Evolutionary conservation across 2,888 invertebrate genomes (phyloP).

Genomic region (Epicampocera succincta): DNA sequence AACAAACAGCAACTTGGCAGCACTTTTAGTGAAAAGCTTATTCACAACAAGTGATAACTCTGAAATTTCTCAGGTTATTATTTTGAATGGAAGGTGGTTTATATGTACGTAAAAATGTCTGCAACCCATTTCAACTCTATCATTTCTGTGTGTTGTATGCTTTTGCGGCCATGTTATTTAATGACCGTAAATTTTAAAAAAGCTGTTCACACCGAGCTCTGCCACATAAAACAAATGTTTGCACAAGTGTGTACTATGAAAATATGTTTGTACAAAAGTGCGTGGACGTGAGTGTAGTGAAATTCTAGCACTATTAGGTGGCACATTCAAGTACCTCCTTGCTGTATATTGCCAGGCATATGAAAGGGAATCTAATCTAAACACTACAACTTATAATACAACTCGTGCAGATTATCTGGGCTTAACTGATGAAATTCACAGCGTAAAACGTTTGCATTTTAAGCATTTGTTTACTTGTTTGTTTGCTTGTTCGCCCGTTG

Average conservation of each 20-base stretch:
- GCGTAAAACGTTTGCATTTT: constrained; percentile 5
- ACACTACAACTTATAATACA: not conserved
- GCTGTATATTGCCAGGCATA: constrained; percentile 30
- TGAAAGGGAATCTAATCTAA: constrained; percentile 17
- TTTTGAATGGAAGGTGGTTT: constrained; percentile 1
- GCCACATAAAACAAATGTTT: constrained; percentile 13
- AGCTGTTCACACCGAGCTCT: constrained; percentile 40
- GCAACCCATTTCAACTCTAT: constrained; percentile 3
- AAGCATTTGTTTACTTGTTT: not conserved
- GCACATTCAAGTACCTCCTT: constrained; percentile 52
- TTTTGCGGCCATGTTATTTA: constrained; percentile 48
- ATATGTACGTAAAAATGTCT: not conserved
- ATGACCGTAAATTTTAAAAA: constrained; percentile 64
- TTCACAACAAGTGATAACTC: not conserved
- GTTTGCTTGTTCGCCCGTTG: not conserved
- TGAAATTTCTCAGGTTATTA: not conserved
- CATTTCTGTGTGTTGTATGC: constrained; percentile 1
- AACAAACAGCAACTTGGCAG: not conserved
- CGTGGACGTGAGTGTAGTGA: not conserved
- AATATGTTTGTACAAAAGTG: no score
- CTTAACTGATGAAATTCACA: constrained; percentile 19
- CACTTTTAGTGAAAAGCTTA: not conserved
- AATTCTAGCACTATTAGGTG: constrained; percentile 57
- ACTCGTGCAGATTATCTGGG: constrained; percentile 50
- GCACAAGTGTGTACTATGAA: not conserved